Conservation (phyloP, 2,888 invertebrate genomes). For the Sphinx pinastri region DNA sequence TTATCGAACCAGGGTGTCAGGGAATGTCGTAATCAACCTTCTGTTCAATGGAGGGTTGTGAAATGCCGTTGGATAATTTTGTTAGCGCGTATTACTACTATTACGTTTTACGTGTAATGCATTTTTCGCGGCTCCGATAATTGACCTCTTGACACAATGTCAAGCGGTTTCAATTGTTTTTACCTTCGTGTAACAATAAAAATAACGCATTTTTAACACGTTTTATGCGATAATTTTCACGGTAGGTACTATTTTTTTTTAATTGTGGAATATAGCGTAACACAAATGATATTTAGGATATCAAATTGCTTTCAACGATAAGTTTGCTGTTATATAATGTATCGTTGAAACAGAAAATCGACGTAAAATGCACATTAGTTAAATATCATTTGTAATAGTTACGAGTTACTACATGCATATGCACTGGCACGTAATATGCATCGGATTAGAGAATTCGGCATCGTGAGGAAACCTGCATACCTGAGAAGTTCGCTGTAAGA, state of each 20-base stretch:
- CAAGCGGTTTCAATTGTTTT: slow-evolving; percentile 57
- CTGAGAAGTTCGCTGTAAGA: too few relatives aligned
- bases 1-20: slow-evolving; percentile 59
- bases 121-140: slow-evolving; percentile 65
- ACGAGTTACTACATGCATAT: too few relatives aligned
- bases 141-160: slow-evolving; percentile 70
- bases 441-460: too few relatives aligned
- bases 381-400: too few relatives aligned
- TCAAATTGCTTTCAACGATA: too few relatives aligned
- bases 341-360: too few relatives aligned
- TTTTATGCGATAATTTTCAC: slow-evolving; percentile 8
- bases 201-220: slow-evolving; percentile 21
- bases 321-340: too few relatives aligned
- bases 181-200: slow-evolving; percentile 44
- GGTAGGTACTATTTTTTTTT: background rate
- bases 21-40: slow-evolving; percentile 72
- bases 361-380: too few relatives aligned
- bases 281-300: too few relatives aligned
- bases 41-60: slow-evolving; percentile 63
- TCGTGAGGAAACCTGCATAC: too few relatives aligned
- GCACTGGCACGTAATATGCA: too few relatives aligned
- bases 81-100: slow-evolving; percentile 68
- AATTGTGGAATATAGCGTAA: background rate
- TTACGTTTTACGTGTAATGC: slow-evolving; percentile 69
- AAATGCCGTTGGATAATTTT: slow-evolving; percentile 69